Base-by-base conservation (phyloP, 1,140 invertebrate species). In the Sogatella furcifera region DNA sequence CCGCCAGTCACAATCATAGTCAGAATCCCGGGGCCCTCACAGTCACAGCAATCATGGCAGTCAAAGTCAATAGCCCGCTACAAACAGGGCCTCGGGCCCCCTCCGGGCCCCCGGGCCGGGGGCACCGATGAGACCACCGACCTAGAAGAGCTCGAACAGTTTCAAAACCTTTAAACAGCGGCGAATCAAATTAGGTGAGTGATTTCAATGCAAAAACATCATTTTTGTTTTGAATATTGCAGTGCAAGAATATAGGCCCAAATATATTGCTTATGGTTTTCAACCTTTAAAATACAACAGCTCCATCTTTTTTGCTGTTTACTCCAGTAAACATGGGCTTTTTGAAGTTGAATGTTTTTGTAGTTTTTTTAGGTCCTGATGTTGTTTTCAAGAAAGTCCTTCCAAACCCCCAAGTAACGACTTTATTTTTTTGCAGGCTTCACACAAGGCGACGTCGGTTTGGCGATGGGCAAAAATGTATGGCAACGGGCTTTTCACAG, bases 401-500 rank as follows among this genome's bases (percentile, higher is more conserved):
- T n/a, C n/a, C n/a, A n/a, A n/a, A n/a, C n/a, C n/a, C n/a, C n/a
- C n/a, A n/a, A n/a, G n/a, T n/a, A n/a, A n/a, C n/a, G n/a, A n/a
- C n/a, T n/a, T n/a, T n/a, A n/a, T 31, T 10, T 46, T 11, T 13
- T 49, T 75, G n/a, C 72, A 90, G 89, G 96, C 21, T 99, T 97
- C 74, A 99, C 96, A 3, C 96, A 99, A 77, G 96, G 96, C 24
- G 96, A 99, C 73, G 96, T 99, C 8, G 96, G 96, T 1, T 78
- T 98, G 42, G 96, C 96, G 41, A 96, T 99, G 92, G 96, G 96
- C 44, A 97, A 97, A n/a, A 74, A 79, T 98, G 0, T 98, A 98
- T 71, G 95, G 95, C 46, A 98, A 98, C 72, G 96, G n/a, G 98
- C 72, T 98, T 98, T 77, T 98, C 95, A 11, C 96, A 99, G 77